Percentiles rank a stretch among this genome's conserved stretches.
Conservation (phyloP, 2,797 vertebrate genomes). For the Pogonophryne albipinna region DNA sequence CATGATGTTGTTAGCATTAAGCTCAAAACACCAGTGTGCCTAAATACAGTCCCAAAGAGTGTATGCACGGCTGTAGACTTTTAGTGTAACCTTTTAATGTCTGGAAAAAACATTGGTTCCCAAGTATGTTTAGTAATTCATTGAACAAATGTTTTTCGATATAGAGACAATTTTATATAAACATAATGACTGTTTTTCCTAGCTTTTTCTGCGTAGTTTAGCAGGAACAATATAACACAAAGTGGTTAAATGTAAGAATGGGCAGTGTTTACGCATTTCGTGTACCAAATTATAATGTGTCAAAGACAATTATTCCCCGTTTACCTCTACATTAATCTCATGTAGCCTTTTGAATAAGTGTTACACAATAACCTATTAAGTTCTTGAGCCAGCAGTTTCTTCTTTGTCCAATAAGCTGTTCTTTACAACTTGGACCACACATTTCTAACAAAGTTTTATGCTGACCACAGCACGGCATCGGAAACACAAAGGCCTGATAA, state of each 20-base stretch:
- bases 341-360: not conserved
- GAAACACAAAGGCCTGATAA: not conserved
- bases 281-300: constrained; percentile 8
- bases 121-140: not conserved
- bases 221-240: not conserved
- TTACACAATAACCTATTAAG: not conserved
- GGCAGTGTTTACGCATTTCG: not conserved
- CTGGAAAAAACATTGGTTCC: not conserved
- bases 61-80: too few relatives aligned
- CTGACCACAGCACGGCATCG: not conserved
- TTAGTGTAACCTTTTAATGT: not conserved
- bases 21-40: too few relatives aligned
- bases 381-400: constrained; percentile 5
- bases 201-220: not conserved
- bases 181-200: not conserved
- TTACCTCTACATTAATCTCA: not conserved
- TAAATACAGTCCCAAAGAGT: too few relatives aligned
- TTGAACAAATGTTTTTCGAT: not conserved
- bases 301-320: not conserved
- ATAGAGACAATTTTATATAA: not conserved
- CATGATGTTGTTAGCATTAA: too few relatives aligned
- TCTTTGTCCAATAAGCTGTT: constrained; percentile 10
- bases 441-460: constrained; percentile 26
- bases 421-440: constrained; percentile 22
- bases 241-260: not conserved